These are phyloP conservation scores for Linnaemya vulpina DNA, from an alignment of 2,888 invertebrate species.

Conservation along the genomic window DNA sequence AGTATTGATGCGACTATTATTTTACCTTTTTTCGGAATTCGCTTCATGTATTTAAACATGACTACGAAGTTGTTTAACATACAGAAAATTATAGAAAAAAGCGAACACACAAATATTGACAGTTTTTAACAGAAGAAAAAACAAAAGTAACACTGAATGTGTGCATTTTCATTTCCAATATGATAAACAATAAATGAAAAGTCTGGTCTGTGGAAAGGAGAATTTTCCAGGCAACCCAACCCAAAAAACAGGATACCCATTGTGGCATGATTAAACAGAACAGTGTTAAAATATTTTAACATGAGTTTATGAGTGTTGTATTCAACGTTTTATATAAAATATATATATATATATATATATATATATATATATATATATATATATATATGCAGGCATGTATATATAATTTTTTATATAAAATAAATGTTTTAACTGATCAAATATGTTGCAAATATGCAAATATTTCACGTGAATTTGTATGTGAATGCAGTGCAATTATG, in stretches of 20 bases:
- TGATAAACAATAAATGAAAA: background rate
- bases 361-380: no score
- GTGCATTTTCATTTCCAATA: conserved; percentile 14
- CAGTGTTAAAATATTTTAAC: conserved; percentile 18
- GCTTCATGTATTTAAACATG: background rate
- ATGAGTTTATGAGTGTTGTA: background rate
- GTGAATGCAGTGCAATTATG: background rate
- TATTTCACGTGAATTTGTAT: background rate
- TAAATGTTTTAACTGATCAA: no score
- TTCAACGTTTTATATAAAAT: no score
- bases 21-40: conserved; percentile 2
- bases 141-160: background rate
- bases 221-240: conserved; percentile 7
- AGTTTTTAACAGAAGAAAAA: conserved; percentile 24
- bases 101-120: conserved; percentile 48
- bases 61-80: conserved; percentile 9
- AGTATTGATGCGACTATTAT: conserved; percentile 30
- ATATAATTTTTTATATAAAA: no score
- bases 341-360: no score
- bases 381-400: no score
- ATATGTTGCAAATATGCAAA: no score
- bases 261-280: conserved; percentile 7
- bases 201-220: background rate
- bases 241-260: background rate
- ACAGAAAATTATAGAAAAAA: conserved; percentile 14